Conservation (phyloP, 2,113 vertebrate species). For the Ameiurus melas region DNA sequence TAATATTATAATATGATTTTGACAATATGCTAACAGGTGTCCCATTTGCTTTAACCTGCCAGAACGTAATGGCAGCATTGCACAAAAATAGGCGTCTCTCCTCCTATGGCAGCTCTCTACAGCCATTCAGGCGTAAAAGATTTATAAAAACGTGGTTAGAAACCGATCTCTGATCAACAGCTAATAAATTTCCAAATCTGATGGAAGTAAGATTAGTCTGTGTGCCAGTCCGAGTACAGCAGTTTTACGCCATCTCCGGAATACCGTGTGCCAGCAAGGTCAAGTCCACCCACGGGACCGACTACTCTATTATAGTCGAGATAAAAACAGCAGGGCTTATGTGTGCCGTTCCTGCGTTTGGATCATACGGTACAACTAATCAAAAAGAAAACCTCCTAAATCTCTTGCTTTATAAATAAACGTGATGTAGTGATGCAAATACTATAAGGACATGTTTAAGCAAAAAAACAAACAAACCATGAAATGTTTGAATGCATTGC, state of each 20-base stretch:
- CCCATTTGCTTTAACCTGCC: not conserved
- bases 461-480: not conserved
- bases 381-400: not conserved
- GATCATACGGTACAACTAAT: constrained; percentile 23
- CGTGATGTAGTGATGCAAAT: not conserved
- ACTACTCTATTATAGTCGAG: constrained; percentile 10
- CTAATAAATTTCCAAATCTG: not conserved
- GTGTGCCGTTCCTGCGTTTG: not conserved
- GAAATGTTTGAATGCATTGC: not conserved
- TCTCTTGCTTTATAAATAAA: not conserved
- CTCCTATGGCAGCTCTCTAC: not conserved
- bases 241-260: constrained; percentile 24
- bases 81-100: not conserved
- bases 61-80: not conserved
- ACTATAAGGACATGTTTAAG: not conserved
- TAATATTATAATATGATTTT: not conserved
- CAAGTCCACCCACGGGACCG: not conserved
- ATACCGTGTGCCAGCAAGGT: constrained; percentile 17
- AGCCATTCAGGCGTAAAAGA: not conserved
- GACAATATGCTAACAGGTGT: constrained; percentile 8
- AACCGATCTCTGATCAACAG: not conserved
- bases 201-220: not conserved
- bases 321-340: constrained; percentile 50
- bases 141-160: not conserved
- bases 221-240: not conserved